phyloP scores from a whole-genome alignment of 2,888 invertebrate species.

The Eupsilia transversa region DNA sequence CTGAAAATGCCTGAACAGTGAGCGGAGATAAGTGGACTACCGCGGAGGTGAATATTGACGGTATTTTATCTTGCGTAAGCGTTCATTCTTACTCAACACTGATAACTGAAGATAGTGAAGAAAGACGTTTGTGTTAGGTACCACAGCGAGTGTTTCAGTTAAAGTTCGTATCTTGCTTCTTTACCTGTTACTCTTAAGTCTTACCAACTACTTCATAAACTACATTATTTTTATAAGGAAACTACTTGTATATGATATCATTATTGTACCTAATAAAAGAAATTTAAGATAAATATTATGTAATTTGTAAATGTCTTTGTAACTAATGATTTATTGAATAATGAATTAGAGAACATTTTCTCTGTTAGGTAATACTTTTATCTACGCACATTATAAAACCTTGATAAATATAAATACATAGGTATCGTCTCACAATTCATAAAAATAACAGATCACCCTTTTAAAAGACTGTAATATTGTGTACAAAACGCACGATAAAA shows the following conservation, averaged over 20 bases:
- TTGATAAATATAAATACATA: background rate
- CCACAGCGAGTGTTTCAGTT: background rate
- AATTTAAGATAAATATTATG: background rate
- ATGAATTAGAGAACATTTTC: background rate
- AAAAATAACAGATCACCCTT: constrained; percentile 3
- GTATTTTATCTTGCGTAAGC: constrained; percentile 60
- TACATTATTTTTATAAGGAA: background rate
- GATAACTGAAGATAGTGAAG: background rate
- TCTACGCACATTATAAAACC: background rate
- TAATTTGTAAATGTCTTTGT: background rate
- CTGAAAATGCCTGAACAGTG: constrained; percentile 76
- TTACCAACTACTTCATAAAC: background rate
- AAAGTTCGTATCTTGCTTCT: constrained; percentile 12
- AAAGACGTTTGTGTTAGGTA: background rate
- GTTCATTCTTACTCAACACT: constrained; percentile 5
- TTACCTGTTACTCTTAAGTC: background rate
- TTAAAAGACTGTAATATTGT: constrained; percentile 25
- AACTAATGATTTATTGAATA: background rate
- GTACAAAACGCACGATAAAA: constrained; percentile 47
- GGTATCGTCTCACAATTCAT: background rate
- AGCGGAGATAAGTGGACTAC: constrained; percentile 71
- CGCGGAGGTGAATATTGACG: constrained; percentile 70
- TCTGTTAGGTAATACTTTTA: background rate
- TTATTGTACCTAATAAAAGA: background rate
- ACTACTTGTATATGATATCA: background rate